These are phyloP conservation scores for Henricia sp. DNA, from an alignment of 53 echinoderm and acorn worm species.

Conservation along the genomic window DNA sequence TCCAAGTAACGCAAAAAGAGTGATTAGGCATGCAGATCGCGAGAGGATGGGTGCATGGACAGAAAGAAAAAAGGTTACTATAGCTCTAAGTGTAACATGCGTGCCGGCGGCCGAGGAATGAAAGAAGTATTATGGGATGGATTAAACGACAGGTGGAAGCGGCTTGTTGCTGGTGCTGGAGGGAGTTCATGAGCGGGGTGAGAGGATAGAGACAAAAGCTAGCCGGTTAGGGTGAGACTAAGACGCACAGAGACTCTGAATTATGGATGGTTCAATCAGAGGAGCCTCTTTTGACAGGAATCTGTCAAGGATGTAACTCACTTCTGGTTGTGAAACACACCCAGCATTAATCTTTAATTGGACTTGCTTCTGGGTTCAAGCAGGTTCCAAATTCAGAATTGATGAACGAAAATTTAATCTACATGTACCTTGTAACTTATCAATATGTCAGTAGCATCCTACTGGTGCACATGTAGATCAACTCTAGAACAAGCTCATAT, in stretches of 20 bases:
- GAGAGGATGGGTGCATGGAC: not conserved
- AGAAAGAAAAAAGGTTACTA: not conserved
- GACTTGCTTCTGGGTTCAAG: not conserved
- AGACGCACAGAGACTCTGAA: conserved; percentile 6
- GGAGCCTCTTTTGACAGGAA: conserved; percentile 42
- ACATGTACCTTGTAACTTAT: no score
- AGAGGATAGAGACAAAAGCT: conserved; percentile 17
- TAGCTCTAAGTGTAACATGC: conserved; percentile 6
- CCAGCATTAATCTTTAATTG: conserved; percentile 27
- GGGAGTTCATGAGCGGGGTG: conserved; percentile 6
- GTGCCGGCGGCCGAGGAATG: conserved; percentile 13
- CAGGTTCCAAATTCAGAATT: no score
- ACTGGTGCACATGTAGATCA: no score
- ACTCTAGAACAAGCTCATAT: no score
- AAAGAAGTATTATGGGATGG: conserved; percentile 45
- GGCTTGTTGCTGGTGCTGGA: conserved; percentile 38
- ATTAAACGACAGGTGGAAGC: conserved; percentile 47
- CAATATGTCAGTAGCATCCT: no score
- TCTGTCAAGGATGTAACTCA: conserved; percentile 46
- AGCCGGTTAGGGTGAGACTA: not conserved
- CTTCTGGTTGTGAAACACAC: conserved; percentile 19
- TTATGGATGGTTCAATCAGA: conserved; percentile 52
- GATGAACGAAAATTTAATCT: not conserved
- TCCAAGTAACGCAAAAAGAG: not conserved
- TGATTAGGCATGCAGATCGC: not conserved